phyloP scores from a whole-genome alignment of 2,888 invertebrate genomes.

The Plebejus melissa region DNA sequence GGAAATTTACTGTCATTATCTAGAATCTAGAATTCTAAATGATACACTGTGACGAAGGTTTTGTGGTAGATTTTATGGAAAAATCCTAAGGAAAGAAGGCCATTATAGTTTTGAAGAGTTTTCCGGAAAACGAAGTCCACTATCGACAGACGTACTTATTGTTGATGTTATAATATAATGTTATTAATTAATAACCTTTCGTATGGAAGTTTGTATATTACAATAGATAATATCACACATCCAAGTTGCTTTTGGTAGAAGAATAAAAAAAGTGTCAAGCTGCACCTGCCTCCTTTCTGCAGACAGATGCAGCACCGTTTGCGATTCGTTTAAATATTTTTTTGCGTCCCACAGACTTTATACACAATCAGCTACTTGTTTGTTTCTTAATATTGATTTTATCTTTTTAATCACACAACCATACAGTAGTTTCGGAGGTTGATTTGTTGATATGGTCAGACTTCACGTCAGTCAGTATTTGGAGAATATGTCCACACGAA shows the following conservation, averaged over 20 bases:
- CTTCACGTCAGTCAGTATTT: background rate
- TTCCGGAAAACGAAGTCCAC: background rate
- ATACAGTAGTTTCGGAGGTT: background rate
- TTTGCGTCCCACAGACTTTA: background rate
- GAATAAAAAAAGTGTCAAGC: background rate
- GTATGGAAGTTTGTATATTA: too few relatives aligned
- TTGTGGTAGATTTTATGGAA: background rate
- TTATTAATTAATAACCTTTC: too few relatives aligned
- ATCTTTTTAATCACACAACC: background rate
- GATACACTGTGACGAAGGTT: background rate
- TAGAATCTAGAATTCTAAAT: background rate
- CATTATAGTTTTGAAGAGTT: background rate
- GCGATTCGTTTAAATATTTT: background rate
- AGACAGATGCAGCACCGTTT: background rate
- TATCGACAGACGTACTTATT: too few relatives aligned
- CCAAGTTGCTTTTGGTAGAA: background rate
- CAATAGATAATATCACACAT: background rate
- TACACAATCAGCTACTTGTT: background rate
- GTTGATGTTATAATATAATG: too few relatives aligned
- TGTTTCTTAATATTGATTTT: background rate
- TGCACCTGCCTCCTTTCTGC: background rate
- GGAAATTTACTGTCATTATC: background rate
- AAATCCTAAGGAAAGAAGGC: background rate
- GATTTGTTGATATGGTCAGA: background rate
- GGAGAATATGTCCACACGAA: constrained; percentile 5